Base-by-base conservation (phyloP, 2,888 invertebrate species). In the Pelosia muscerda region DNA sequence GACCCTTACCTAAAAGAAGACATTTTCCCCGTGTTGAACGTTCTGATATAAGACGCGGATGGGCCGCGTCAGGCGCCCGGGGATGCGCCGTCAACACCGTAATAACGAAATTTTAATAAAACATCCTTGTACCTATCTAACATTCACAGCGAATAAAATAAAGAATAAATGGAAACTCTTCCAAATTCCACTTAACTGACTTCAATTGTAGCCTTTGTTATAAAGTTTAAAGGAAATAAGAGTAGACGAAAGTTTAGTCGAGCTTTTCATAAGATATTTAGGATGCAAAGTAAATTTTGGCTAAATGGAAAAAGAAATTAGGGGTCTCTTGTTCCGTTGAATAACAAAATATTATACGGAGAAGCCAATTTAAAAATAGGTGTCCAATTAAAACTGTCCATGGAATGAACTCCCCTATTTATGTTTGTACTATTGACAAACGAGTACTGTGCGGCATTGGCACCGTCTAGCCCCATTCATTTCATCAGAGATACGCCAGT, bases 81-180 rank as follows among this genome's bases (percentile, higher is more conserved):
- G 78, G 77, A 77, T 81, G 78, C 76, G 81, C 81, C 85, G 84
- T 86, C 89, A 85, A 89, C 90, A 86, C 81, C 81, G 88, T 89
- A 86, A 90, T 90, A 90, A 89, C 87, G 82, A 90, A 89, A 89
- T 90, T 91, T 92, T 91, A 90, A 92, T 92, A 92, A 90, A 91
- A 88, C 86, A 89, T 88, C 84, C 77, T 79, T 79, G 76, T 82
- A 74, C 81, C 79, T 79, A 76, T 73, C 78, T 82, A 74, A 81
- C 83, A 82, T 83, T 81, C 76, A 76, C 78, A 79, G 76, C 76
- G 82, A 84, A 85, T 81, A 82, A 81, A 84, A 84, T 86, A 83
- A 86, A 87, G 81, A 86, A 85, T 84, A 84, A 83, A 87, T 79
- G 82, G 74, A 84, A 84, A 86, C 83, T 85, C 82, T 81, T 73